Evolutionary conservation across 2,888 invertebrate genomes (phyloP).

Genomic region (Eupithecia pulchellata): DNA sequence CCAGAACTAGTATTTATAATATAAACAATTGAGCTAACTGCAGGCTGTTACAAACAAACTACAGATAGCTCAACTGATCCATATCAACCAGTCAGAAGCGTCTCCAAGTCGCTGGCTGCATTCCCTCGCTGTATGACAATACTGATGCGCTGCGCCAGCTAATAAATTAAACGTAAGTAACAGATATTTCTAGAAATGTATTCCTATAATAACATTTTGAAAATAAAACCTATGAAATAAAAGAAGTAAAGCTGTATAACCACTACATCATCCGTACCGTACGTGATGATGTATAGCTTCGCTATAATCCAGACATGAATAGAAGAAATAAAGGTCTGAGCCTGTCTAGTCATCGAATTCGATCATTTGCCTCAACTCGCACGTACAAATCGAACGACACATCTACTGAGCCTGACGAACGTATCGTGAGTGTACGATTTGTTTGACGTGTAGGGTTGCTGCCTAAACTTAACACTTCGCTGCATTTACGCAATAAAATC

Average conservation of each 20-base stretch:
- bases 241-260: background rate
- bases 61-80: no score
- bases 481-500: no score
- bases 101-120: no score
- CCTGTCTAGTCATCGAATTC: background rate
- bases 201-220: background rate
- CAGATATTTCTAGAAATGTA: background rate
- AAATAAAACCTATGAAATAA: background rate
- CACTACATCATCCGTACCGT: background rate
- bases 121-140: no score
- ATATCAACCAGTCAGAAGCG: no score
- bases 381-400: conserved; percentile 37
- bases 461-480: background rate
- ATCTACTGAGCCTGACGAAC: conserved; percentile 29
- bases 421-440: background rate
- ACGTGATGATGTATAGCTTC: background rate
- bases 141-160: no score
- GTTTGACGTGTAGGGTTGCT: background rate
- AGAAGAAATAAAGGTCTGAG: background rate
- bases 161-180: no score
- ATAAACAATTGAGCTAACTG: no score
- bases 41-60: no score
- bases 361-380: conserved; percentile 6
- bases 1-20: no score
- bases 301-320: background rate